Conservation (phyloP, 2,888 invertebrate genomes). For the Ceramica pisi region DNA sequence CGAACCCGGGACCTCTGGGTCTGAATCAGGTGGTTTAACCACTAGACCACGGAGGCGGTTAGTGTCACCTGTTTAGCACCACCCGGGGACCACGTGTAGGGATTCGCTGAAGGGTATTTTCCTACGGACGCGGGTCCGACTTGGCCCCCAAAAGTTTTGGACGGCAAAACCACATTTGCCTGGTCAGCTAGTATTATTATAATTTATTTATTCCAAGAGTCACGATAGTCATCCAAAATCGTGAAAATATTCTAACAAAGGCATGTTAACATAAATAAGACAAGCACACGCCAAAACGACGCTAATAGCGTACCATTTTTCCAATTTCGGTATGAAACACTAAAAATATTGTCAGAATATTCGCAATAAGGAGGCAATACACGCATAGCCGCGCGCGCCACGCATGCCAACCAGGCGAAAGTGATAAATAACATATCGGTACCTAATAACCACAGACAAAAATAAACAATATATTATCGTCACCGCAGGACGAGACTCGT, state of each 20-base stretch:
- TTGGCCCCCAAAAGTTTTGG: too few species aligned
- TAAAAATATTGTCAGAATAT: constrained; percentile 58
- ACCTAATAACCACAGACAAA: constrained; percentile 70
- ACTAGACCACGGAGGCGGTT: too few species aligned
- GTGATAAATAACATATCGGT: constrained; percentile 68
- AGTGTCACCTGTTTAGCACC: too few species aligned
- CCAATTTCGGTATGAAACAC: constrained; percentile 53
- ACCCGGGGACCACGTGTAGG: too few species aligned
- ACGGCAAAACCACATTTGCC: too few species aligned
- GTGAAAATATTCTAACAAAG: constrained; percentile 16
- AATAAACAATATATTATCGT: constrained; percentile 75
- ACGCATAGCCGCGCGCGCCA: constrained; percentile 49
- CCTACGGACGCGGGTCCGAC: too few species aligned
- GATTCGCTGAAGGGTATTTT: too few species aligned
- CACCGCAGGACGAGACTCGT: constrained; percentile 67
- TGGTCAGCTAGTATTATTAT: neutral
- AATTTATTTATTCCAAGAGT: neutral
- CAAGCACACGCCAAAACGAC: constrained; percentile 14
- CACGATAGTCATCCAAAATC: constrained; percentile 10
- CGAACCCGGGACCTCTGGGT: too few species aligned
- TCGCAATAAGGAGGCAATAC: constrained; percentile 62
- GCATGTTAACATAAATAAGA: constrained; percentile 5
- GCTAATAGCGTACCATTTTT: constrained; percentile 48
- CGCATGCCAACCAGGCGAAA: constrained; percentile 58
- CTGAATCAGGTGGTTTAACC: too few species aligned